Evolutionary conservation across 2,888 invertebrate species (phyloP).

Genomic region (Leucophenga montana): DNA sequence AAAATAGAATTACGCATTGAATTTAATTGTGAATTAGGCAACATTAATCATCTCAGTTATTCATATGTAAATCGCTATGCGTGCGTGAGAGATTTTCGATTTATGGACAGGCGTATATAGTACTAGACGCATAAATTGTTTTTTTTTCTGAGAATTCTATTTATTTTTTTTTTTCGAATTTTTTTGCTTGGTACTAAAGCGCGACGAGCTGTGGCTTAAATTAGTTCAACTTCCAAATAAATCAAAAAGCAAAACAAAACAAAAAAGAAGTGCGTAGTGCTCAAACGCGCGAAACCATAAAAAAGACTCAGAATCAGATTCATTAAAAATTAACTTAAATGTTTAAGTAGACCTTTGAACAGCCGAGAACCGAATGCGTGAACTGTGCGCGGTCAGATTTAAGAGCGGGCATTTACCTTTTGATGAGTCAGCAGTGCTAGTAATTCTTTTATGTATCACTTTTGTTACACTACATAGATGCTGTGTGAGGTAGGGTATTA

Average conservation of each 20-base stretch:
- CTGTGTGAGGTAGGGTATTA: no score
- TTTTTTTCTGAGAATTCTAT: background rate
- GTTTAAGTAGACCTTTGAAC: background rate
- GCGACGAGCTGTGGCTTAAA: background rate
- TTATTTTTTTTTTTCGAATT: slow-evolving; percentile 1
- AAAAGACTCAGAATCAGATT: background rate
- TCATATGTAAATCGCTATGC: slow-evolving; percentile 7
- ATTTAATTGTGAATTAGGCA: slow-evolving; percentile 17
- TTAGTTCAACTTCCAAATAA: slow-evolving; percentile 22
- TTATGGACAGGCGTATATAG: background rate
- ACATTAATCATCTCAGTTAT: slow-evolving; percentile 19
- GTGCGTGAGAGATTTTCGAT: no score
- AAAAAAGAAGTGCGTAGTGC: background rate
- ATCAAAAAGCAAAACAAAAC: slow-evolving; percentile 2
- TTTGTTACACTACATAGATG: background rate
- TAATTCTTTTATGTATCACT: background rate
- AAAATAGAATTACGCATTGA: slow-evolving; percentile 15
- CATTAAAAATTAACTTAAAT: slow-evolving; percentile 7
- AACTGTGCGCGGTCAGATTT: no score
- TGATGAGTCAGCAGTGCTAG: no score
- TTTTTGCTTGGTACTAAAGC: background rate
- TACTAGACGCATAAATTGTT: background rate
- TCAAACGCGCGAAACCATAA: no score
- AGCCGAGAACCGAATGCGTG: background rate
- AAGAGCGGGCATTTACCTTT: background rate